Evolutionary conservation across 2,888 invertebrate genomes (phyloP).

Genomic region (Hyles lineata): DNA sequence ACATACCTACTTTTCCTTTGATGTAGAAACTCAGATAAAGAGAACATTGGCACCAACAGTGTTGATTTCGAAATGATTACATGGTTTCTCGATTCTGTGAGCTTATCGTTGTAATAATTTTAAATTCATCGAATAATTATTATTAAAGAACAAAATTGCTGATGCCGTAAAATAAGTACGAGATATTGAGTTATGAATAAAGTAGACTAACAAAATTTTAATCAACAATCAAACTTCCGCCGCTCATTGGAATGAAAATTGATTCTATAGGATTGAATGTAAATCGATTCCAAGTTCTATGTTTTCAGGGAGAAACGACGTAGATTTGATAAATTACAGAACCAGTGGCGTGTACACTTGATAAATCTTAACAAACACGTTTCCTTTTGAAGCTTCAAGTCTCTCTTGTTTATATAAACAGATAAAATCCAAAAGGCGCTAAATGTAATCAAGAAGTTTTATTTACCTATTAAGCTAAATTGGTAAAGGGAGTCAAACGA

Average conservation of each 20-base stretch:
- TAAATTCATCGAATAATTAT: no score
- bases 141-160: no score
- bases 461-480: slow-evolving; percentile 22
- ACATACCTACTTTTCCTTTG: not conserved
- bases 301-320: not conserved
- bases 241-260: not conserved
- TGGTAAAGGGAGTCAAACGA: slow-evolving; percentile 8
- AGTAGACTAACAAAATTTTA: no score
- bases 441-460: slow-evolving; percentile 17
- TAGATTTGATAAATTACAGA: slow-evolving; percentile 12
- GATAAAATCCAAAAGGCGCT: slow-evolving; percentile 2
- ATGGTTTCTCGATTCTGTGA: no score
- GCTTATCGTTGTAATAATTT: no score
- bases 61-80: no score
- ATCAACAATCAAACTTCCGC: no score
- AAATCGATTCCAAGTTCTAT: not conserved
- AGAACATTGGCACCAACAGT: no score
- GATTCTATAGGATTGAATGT: not conserved
- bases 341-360: not conserved
- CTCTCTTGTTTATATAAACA: slow-evolving; percentile 8
- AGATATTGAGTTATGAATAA: no score
- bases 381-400: slow-evolving; percentile 9
- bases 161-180: no score
- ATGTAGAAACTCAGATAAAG: no score
- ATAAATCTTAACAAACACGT: slow-evolving; percentile 12